These are phyloP conservation scores for Neodiprion lecontei DNA, from an alignment of 1,140 invertebrate genomes.

Conservation along the genomic window DNA sequence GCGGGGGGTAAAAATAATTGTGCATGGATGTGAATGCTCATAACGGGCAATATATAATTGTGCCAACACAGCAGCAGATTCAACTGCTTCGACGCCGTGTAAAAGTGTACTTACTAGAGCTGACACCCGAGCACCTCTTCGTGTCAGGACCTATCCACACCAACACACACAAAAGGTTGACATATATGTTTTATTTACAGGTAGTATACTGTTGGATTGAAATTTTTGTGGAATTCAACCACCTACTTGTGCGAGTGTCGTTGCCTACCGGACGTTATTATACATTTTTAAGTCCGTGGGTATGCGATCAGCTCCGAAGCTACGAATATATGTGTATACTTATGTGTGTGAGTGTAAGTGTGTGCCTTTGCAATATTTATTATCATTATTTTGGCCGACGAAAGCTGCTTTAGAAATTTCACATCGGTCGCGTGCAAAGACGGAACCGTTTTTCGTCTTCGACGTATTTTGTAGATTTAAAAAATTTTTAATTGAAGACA, in stretches of 20 bases:
- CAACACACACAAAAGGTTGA: slow-evolving; percentile 60
- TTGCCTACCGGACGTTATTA: no score
- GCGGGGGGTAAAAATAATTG: neutral
- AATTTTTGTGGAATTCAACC: neutral
- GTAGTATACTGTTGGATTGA: slow-evolving; percentile 29
- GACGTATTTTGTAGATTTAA: no score
- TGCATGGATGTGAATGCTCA: neutral
- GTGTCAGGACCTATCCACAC: slow-evolving; percentile 64
- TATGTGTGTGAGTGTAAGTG: neutral
- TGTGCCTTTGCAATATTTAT: neutral
- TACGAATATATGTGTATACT: neutral
- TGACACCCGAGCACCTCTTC: slow-evolving; percentile 62
- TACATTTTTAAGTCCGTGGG: no score
- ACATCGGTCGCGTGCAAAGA: no score
- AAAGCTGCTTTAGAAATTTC: neutral
- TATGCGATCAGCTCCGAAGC: no score
- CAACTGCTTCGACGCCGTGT: slow-evolving; percentile 17
- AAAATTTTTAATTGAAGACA: no score
- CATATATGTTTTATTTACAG: slow-evolving; percentile 61
- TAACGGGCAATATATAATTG: neutral
- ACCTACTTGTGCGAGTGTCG: neutral
- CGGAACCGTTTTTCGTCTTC: no score
- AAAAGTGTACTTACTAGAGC: slow-evolving; percentile 66
- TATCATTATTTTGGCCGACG: neutral
- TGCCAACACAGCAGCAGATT: neutral